A percentile compares a stretch with the other conserved stretches of the same genome.
Conservation (phyloP, 2,888 invertebrate genomes). For the Helobdella robusta region DNA sequence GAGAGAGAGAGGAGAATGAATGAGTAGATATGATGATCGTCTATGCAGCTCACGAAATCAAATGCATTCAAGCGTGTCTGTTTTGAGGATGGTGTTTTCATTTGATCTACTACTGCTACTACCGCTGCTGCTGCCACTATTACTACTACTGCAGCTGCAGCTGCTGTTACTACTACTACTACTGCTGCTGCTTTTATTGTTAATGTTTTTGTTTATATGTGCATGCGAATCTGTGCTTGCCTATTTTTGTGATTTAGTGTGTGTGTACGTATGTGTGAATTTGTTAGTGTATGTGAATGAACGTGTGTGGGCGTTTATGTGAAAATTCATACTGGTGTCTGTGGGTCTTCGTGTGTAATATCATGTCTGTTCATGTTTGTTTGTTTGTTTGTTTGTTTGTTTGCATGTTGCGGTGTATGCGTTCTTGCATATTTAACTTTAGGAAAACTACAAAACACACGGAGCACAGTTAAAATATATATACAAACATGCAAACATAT, state of each 20-base stretch:
- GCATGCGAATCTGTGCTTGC: slow-evolving; percentile 19
- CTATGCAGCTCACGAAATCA: background rate
- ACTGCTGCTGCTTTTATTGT: too few species aligned
- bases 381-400: background rate
- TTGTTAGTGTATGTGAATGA: slow-evolving; percentile 9
- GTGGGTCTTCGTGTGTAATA: background rate
- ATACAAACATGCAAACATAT: too few species aligned
- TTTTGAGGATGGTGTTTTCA: background rate
- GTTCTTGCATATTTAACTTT: too few species aligned
- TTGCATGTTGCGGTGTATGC: background rate
- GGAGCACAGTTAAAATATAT: too few species aligned
- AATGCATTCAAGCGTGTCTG: background rate
- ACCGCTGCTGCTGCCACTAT: too few species aligned
- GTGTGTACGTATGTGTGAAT: slow-evolving; percentile 21
- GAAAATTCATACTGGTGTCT: too few species aligned
- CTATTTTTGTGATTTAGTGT: slow-evolving; percentile 16
- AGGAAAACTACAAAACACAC: too few species aligned
- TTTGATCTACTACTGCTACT: too few species aligned
- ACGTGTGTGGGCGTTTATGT: too few species aligned
- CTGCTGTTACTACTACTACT: too few species aligned
- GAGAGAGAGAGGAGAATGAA: background rate
- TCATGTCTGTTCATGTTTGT: background rate
- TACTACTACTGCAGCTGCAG: too few species aligned
- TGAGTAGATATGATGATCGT: background rate
- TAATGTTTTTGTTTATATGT: slow-evolving; percentile 19